These are phyloP conservation scores for Cerceris rybyensis DNA, from an alignment of 2,888 invertebrate genomes.

Conservation along the genomic window DNA sequence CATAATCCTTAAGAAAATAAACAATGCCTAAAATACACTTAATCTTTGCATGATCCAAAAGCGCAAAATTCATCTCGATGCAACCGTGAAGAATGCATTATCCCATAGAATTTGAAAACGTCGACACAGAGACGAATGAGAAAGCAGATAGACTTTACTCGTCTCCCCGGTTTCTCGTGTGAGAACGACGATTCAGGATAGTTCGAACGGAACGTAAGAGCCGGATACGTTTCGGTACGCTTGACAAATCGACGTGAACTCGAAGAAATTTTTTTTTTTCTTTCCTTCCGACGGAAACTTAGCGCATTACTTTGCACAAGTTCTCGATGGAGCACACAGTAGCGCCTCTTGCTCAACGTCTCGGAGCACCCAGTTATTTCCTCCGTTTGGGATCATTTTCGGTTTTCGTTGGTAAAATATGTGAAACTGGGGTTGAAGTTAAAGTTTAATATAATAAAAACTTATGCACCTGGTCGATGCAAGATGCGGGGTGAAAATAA, in stretches of 20 bases:
- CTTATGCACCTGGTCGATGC: not conserved
- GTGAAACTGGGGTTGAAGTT: constrained; percentile 25
- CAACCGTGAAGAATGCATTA: too few relatives aligned
- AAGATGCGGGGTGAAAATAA: not conserved
- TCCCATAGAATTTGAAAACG: not conserved
- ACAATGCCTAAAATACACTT: too few relatives aligned
- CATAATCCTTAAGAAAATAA: too few relatives aligned
- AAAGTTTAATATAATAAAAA: constrained; percentile 33
- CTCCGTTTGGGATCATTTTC: constrained; percentile 26
- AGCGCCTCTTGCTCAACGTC: constrained; percentile 24
- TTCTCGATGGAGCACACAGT: constrained; percentile 41
- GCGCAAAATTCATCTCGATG: too few relatives aligned
- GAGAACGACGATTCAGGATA: constrained; percentile 52
- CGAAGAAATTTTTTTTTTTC: constrained; percentile 32
- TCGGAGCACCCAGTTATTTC: constrained; percentile 42
- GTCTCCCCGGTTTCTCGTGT: constrained; percentile 29
- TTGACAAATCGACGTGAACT: constrained; percentile 66
- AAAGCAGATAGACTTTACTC: constrained; percentile 19
- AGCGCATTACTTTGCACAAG: constrained; percentile 51
- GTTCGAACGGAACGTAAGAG: constrained; percentile 53
- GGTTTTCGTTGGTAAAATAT: constrained; percentile 15
- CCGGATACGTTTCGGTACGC: constrained; percentile 64
- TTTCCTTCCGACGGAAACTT: constrained; percentile 36
- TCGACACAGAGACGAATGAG: constrained; percentile 28
- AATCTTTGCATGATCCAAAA: too few relatives aligned